Conservation (phyloP, 2,113 vertebrate genomes). For the Zeus faber region DNA sequence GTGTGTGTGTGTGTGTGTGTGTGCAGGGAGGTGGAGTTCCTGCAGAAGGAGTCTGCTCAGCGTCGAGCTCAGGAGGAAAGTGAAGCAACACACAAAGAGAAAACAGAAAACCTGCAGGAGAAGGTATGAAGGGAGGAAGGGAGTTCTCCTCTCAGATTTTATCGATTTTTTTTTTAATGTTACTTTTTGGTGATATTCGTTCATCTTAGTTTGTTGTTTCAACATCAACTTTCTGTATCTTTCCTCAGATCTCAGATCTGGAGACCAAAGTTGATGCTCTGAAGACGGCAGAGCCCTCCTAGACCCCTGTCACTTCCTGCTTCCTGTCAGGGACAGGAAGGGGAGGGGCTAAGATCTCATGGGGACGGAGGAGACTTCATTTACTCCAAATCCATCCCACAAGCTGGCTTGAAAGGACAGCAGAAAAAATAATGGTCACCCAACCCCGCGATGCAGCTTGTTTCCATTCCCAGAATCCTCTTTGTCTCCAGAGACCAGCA, state of each 20-base stretch:
- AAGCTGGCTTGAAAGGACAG: too few species aligned
- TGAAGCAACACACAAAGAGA: constrained; percentile 58
- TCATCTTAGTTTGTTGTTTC: background rate
- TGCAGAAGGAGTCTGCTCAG: constrained; percentile 65
- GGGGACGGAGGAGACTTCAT: background rate
- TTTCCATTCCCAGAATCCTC: background rate
- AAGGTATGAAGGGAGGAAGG: too few species aligned
- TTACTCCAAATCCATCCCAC: background rate
- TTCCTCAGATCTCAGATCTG: constrained; percentile 79
- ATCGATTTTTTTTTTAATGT: background rate
- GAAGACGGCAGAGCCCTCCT: constrained; percentile 84
- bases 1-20: background rate
- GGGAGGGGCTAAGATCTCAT: background rate
- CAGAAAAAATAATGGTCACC: too few species aligned
- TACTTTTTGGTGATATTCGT: background rate
- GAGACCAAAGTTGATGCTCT: constrained; percentile 89
- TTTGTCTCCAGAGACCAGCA: too few species aligned
- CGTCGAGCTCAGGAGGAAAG: constrained; percentile 49
- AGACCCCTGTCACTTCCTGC: constrained; percentile 60
- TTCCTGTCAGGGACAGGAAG: constrained; percentile 42
- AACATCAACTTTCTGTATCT: background rate
- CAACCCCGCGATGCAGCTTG: background rate
- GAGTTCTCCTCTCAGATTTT: too few species aligned
- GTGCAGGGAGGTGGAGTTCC: constrained; percentile 55
- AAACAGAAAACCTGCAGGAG: constrained; percentile 60